A percentile compares a stretch with the other conserved stretches of the same genome.
Conservation (phyloP, 2,797 vertebrate species). For the Sebastes diploproa region DNA sequence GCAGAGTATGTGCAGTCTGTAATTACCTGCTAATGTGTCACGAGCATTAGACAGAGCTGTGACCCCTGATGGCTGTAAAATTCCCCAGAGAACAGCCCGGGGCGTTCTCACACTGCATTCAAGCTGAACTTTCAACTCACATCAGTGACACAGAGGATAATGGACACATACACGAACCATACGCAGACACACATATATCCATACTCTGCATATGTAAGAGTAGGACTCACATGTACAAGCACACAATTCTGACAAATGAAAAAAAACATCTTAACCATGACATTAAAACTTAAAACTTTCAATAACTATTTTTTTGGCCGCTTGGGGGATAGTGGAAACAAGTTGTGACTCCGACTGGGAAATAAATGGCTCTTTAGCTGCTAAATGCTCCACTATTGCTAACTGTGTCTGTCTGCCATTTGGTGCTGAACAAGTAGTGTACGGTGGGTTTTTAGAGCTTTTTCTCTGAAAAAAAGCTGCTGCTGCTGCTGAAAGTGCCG, state of each 20-base stretch:
- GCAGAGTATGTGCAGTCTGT: conserved; percentile 42
- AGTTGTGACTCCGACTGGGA: background rate
- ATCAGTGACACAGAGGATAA: conserved; percentile 21
- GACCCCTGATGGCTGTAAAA: conserved; percentile 54
- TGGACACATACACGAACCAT: conserved; percentile 2
- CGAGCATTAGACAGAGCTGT: conserved; percentile 48
- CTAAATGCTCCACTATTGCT: background rate
- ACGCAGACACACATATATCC: background rate
- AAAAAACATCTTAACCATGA: background rate
- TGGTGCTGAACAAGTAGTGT: background rate
- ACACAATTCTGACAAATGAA: background rate
- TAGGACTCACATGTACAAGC: background rate
- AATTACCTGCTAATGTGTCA: conserved; percentile 76
- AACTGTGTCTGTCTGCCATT: background rate
- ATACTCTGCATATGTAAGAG: background rate
- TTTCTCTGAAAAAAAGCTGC: background rate
- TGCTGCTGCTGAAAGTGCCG: background rate
- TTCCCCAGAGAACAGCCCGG: conserved; percentile 43
- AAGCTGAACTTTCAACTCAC: conserved; percentile 44
- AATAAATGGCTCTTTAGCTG: background rate
- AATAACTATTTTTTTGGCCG: background rate
- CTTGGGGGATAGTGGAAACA: background rate
- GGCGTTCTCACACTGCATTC: conserved; percentile 37
- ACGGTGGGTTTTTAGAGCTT: background rate
- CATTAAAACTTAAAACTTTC: background rate